Base-by-base conservation (phyloP, 2,113 vertebrate species). In the Anser cygnoides region DNA sequence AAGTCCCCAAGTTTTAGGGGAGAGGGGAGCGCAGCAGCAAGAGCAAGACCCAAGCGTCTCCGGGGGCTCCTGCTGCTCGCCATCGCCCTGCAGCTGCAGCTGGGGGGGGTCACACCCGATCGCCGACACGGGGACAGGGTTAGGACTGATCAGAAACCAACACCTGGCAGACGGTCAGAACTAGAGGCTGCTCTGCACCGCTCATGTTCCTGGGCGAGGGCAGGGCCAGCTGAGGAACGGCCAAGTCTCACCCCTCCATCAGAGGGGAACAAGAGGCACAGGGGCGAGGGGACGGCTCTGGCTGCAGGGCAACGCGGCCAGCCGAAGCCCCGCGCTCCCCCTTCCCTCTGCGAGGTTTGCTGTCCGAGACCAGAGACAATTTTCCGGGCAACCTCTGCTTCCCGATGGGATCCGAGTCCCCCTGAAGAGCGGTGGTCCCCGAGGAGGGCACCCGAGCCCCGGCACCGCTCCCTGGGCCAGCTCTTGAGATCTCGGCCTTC, bases 171-270 rank as follows among this genome's bases (percentile, higher is more conserved):
- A 44, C 0, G 9, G 55, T 39, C 52, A 66, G 44, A 81, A 35
- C 18, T 35, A 35, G 46, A 0, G 3, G 17, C 41, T 0, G 0
- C 25, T 46, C 50, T 7, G 26, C 29, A 9, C 14, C 1, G 3
- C 49, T 11, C 1, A 1, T 2, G 7, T 4, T 0, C 22, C 35
- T 11, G 0, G 0, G 52, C 14, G 43, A 35, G 46, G 55, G 29
- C 61, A 39, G 1, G 5, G 35, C 41, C 21, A 17, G 39, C 33
- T n/a, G 23, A 16, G 62, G 26, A 39, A 21, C 0, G 6, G 22
- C 61, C 58, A 22, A 3, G 9, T 17, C 44, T 57, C 4, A 0
- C 12, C 70, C 23, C 46, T 25, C 37, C 1, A 0, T 17, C 23
- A 10, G 21, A 37, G 4, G 0, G 14, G 10, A 12, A 68, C 49